Base-by-base conservation (phyloP, 2,797 vertebrate species). In the Novumbra hubbsi region DNA sequence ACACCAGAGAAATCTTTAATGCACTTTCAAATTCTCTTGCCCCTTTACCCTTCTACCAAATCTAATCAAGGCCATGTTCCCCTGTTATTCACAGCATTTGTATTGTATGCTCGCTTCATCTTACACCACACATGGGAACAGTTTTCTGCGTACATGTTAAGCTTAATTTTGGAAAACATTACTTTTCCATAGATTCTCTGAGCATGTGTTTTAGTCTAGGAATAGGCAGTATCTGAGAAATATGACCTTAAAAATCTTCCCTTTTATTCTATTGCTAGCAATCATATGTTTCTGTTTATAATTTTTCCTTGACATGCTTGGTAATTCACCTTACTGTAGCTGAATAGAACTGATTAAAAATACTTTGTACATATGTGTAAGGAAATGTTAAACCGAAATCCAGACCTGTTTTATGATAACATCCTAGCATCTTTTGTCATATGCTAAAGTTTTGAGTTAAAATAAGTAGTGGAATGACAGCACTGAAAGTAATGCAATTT, bases 1-100 rank as follows among this genome's bases (percentile, higher is more conserved):
- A 60, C 24, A 73, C 19, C 65, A 17, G 63, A 48, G 41, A 48
- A 17, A 34, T 32, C 8, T 60, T 64, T 45, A 67, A 70, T 68
- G 70, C 60, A 78, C 19, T 74, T 71, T 34, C 32, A 76, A 52
- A 45, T 63, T 12, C 11, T 24, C 45, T 49, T 30, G 24, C 63
- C 48, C 49, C 68, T 55, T 52, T 16, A 14, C 21, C 41, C 12
- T 68, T 68, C 15, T 28, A 28, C 45, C 15, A 68, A 68, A 15
- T 41, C 15, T 52, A 52, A 52, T 52, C 50, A 52, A 52, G 48
- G 4, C 21, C 12, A 41, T 68, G 24, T 68, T 15, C 41, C 34
- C 41, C 45, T 38, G 38, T 68, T 41, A 8, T 49, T 41, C 38
- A 49, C 67, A 68, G 24, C 14, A 49, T 49, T 24, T 15, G 1